A percentile compares a stretch with the other conserved stretches of the same genome.
These are phyloP conservation scores for Laupala kohalensis DNA, from an alignment of 1,140 invertebrate species.

Conservation along the genomic window DNA sequence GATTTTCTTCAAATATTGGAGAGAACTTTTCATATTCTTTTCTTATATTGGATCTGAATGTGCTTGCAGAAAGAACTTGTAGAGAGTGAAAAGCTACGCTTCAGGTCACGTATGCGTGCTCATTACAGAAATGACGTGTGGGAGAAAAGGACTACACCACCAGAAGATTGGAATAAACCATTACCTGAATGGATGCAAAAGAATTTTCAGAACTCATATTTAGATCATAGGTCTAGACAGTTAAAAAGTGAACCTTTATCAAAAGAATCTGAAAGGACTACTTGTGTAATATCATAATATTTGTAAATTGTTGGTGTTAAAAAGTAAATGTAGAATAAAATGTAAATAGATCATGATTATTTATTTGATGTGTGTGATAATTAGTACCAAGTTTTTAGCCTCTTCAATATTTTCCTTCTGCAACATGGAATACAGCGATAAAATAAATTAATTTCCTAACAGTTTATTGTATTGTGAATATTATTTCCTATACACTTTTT, in stretches of 20 bases:
- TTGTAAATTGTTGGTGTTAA: no score
- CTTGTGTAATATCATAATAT: slow-evolving; percentile 8
- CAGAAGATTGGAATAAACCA: slow-evolving; percentile 61
- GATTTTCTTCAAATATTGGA: background rate
- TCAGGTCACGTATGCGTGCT: slow-evolving; percentile 40
- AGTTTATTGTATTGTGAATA: no score
- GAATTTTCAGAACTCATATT: slow-evolving; percentile 47
- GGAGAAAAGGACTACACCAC: slow-evolving; percentile 58
- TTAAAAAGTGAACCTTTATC: slow-evolving; percentile 21
- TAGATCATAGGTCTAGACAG: slow-evolving; percentile 47
- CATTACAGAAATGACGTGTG: slow-evolving; percentile 65
- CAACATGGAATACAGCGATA: no score
- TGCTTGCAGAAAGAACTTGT: slow-evolving; percentile 49
- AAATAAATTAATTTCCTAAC: no score
- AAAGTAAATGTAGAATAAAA: no score
- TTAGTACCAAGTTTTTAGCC: no score
- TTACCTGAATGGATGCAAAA: slow-evolving; percentile 59
- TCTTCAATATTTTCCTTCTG: no score
- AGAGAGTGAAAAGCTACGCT: slow-evolving; percentile 51
- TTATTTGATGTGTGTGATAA: background rate
- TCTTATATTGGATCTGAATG: slow-evolving; percentile 16
- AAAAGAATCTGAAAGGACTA: background rate
- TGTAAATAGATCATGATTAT: no score
- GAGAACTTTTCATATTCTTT: slow-evolving; percentile 1
- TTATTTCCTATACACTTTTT: no score